phyloP scores from a whole-genome alignment of 2,797 vertebrate species.

The Neoniphon sammara region DNA sequence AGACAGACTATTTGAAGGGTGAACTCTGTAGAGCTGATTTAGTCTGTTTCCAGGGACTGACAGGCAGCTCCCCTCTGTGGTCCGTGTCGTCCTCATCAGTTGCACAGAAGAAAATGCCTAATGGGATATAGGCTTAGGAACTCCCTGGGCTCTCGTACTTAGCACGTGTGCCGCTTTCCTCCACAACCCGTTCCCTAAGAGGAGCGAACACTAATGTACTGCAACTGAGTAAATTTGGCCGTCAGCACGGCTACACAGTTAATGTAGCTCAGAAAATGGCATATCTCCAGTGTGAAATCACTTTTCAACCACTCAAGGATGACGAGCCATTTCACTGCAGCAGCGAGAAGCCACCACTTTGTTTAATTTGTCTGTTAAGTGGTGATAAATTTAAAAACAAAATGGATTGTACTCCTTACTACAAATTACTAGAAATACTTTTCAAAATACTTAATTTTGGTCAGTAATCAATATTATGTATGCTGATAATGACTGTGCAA shows the following conservation, averaged over 20 bases:
- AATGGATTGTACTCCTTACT: slow-evolving; percentile 15
- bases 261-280: slow-evolving; percentile 79
- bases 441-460: slow-evolving; percentile 1
- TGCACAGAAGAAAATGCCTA: slow-evolving; percentile 39
- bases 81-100: slow-evolving; percentile 59
- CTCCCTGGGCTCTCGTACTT: slow-evolving; percentile 54
- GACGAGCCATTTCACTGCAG: slow-evolving; percentile 68
- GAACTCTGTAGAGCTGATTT: slow-evolving; percentile 51
- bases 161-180: slow-evolving; percentile 55
- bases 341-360: slow-evolving; percentile 39
- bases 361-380: neutral
- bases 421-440: neutral
- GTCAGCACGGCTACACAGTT: slow-evolving; percentile 66
- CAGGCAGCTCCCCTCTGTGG: slow-evolving; percentile 42
- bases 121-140: slow-evolving; percentile 60
- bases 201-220: slow-evolving; percentile 73
- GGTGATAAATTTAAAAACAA: slow-evolving; percentile 21
- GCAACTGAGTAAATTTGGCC: slow-evolving; percentile 74
- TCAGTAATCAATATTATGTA: neutral
- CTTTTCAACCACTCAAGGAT: slow-evolving; percentile 69
- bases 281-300: slow-evolving; percentile 75
- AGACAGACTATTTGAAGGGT: slow-evolving; percentile 44
- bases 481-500: neutral
- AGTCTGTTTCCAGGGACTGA: slow-evolving; percentile 42
- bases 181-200: slow-evolving; percentile 67